A percentile compares a stretch with the other conserved stretches of the same genome.
phyloP scores from a whole-genome alignment of 2,113 vertebrate species.

The Spermophilus dauricus region DNA sequence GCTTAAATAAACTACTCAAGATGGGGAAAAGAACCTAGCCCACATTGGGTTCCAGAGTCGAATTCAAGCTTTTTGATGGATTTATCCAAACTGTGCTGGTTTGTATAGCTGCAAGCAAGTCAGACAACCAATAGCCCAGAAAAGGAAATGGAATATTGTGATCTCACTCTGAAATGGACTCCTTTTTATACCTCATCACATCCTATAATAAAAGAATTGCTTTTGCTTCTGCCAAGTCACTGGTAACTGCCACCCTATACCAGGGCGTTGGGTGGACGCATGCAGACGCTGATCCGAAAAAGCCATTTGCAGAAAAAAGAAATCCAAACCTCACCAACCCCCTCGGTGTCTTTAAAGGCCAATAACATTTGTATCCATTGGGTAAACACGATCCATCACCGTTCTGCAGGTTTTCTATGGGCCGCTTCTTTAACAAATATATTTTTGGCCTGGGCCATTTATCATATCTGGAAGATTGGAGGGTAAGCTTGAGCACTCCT shows the following conservation, averaged over 20 bases:
- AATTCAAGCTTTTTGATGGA: not conserved
- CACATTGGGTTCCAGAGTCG: not conserved
- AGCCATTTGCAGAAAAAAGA: not conserved
- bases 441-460: conserved; percentile 52
- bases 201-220: not conserved
- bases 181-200: not conserved
- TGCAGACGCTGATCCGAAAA: not conserved
- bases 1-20: not conserved
- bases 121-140: not conserved
- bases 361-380: conserved; percentile 48
- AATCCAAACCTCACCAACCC: not conserved
- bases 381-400: conserved; percentile 73
- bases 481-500: conserved; percentile 18
- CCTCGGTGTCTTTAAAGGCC: conserved; percentile 37
- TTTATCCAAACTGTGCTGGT: not conserved
- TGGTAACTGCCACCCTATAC: not conserved
- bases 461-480: conserved; percentile 62
- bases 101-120: not conserved
- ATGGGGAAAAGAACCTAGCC: not conserved
- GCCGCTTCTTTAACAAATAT: conserved; percentile 73
- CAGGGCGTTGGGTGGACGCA: not conserved
- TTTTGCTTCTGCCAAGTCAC: not conserved
- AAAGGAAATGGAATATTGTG: not conserved
- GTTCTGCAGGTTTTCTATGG: not conserved
- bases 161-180: not conserved